These are phyloP conservation scores for Sebastes oblongus DNA, from an alignment of 2,797 vertebrate genomes.

Conservation along the genomic window DNA sequence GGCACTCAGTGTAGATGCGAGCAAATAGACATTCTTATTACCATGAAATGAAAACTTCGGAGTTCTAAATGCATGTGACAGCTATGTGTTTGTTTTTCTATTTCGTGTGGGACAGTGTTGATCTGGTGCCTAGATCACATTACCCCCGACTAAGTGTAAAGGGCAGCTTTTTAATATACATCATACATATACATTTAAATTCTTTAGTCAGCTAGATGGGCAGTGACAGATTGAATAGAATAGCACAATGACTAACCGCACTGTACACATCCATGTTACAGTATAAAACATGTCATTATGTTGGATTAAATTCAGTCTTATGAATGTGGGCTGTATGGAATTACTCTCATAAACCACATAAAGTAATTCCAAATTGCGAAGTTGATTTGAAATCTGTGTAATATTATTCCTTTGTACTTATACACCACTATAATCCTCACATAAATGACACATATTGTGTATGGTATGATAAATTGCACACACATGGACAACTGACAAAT, in stretches of 20 bases:
- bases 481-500: conserved; percentile 15
- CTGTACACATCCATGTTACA: neutral
- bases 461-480: conserved; percentile 16
- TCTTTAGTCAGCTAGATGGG: neutral
- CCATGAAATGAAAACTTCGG: neutral
- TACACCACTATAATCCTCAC: neutral
- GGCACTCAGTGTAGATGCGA: neutral
- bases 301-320: neutral
- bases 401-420: neutral
- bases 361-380: neutral
- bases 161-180: neutral
- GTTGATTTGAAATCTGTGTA: conserved; percentile 3
- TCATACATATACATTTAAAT: neutral
- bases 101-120: conserved; percentile 1
- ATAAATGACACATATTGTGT: conserved; percentile 1
- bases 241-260: neutral
- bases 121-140: neutral
- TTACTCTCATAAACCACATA: conserved; percentile 5
- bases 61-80: neutral
- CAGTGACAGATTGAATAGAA: neutral
- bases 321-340: neutral
- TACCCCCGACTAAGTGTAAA: neutral
- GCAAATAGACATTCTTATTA: neutral
- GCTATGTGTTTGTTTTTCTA: conserved; percentile 2
- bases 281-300: neutral